A percentile compares a stretch with the other conserved stretches of the same genome.
These are phyloP conservation scores for Hucho hucho DNA, from an alignment of 2,113 vertebrate genomes.

Conservation along the genomic window DNA sequence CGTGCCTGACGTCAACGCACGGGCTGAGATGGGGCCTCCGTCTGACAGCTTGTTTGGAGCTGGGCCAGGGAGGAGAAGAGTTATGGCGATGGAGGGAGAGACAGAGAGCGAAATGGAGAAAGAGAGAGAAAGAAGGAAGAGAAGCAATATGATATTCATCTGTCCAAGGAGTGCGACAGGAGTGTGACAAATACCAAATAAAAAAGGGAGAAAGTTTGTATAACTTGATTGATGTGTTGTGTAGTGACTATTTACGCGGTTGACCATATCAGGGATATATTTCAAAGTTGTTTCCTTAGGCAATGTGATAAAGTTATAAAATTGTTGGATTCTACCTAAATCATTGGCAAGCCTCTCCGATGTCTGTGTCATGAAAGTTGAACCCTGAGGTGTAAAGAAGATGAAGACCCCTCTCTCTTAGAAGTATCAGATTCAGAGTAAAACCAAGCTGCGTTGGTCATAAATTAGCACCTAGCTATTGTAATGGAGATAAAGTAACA, in stretches of 20 bases:
- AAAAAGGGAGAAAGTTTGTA: conserved; percentile 53
- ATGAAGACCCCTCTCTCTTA: conserved; percentile 22
- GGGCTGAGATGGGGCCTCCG: conserved; percentile 43
- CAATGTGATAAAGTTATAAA: not conserved
- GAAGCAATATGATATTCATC: conserved; percentile 65
- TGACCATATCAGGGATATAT: conserved; percentile 30
- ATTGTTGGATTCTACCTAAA: conserved; percentile 52
- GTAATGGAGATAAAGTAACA: conserved; percentile 52
- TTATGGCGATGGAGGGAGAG: conserved; percentile 31
- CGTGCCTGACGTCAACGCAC: conserved; percentile 44
- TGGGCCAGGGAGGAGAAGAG: conserved; percentile 60
- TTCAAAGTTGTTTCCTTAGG: conserved; percentile 43
- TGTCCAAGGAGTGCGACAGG: conserved; percentile 57
- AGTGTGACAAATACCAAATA: conserved; percentile 51
- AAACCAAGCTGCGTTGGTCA: conserved; percentile 42
- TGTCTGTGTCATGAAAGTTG: conserved; percentile 37
- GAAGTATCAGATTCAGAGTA: conserved; percentile 31
- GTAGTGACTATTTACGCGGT: conserved; percentile 57
- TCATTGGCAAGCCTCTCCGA: conserved; percentile 29
- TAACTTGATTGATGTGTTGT: conserved; percentile 40
- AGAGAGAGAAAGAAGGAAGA: conserved; percentile 15
- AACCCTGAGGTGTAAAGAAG: conserved; percentile 44
- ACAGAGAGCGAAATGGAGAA: not conserved
- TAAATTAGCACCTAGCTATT: conserved; percentile 48
- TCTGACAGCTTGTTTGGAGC: conserved; percentile 69